These are phyloP conservation scores for Sclerurus mexicanus DNA, from an alignment of 2,113 vertebrate genomes.

Conservation along the genomic window DNA sequence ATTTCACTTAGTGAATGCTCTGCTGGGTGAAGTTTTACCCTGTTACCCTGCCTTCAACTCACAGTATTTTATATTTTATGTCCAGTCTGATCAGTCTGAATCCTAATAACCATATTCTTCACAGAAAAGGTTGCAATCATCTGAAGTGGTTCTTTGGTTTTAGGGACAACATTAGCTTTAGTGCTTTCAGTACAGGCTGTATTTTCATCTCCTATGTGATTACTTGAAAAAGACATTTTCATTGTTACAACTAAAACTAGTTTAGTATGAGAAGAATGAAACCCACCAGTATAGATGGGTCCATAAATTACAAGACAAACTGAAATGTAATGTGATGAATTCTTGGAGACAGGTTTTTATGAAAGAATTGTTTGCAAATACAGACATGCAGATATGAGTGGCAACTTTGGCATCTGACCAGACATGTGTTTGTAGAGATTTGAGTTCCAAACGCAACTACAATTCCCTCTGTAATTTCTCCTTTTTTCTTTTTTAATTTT, in stretches of 20 bases:
- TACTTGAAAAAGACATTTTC: neutral
- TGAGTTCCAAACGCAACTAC: neutral
- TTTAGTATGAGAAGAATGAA: neutral
- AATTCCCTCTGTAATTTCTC: neutral
- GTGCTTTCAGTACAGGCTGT: neutral
- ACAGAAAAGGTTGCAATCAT: neutral
- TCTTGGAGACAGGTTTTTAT: neutral
- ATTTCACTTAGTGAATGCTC: neutral
- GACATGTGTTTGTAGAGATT: neutral
- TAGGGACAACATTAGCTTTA: neutral
- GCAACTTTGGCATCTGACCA: neutral
- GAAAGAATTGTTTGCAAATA: neutral
- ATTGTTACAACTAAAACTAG: neutral
- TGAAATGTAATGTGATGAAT: neutral
- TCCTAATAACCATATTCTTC: neutral
- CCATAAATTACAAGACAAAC: neutral
- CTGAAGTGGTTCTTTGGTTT: neutral
- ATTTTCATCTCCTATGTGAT: neutral
- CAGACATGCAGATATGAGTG: neutral
- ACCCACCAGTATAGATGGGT: neutral
- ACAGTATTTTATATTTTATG: neutral
- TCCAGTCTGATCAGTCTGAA: neutral
- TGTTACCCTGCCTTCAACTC: neutral
- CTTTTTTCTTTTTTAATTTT: neutral
- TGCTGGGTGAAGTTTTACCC: neutral